A percentile compares a stretch with the other conserved stretches of the same genome.
Conservation (phyloP, 2,113 vertebrate genomes). For the Podarcis cretensis region DNA sequence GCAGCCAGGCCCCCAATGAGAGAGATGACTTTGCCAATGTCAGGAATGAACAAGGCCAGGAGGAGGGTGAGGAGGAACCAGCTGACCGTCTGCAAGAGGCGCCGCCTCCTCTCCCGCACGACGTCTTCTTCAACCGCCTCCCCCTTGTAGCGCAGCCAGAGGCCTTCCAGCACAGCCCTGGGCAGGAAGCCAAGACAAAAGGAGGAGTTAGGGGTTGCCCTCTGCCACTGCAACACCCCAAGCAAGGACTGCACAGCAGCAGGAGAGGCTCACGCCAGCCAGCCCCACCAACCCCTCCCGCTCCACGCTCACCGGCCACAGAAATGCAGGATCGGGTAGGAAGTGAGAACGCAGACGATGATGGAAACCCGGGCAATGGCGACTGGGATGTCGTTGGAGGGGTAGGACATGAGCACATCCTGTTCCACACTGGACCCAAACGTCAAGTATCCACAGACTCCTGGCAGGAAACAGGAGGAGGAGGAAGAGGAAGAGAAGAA, state of each 20-base stretch:
- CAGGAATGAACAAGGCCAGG: constrained; percentile 94
- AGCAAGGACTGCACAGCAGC: too few relatives aligned
- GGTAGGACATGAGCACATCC: constrained; percentile 94
- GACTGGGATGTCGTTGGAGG: constrained; percentile 89
- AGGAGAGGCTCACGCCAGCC: background rate
- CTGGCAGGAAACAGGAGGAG: constrained; percentile 65
- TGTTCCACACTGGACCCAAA: constrained; percentile 90
- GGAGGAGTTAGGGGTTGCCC: background rate
- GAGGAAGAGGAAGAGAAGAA: background rate
- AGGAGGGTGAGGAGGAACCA: constrained; percentile 93
- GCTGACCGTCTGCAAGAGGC: constrained; percentile 86
- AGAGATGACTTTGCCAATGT: constrained; percentile 95
- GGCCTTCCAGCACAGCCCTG: constrained; percentile 94
- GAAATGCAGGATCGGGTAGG: constrained; percentile 97
- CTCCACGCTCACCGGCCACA: constrained; percentile 85
- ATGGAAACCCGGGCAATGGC: constrained; percentile 94
- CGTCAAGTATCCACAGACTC: constrained; percentile 93
- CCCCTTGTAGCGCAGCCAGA: constrained; percentile 92
- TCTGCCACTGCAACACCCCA: background rate
- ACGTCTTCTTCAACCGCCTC: constrained; percentile 90
- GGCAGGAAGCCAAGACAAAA: background rate
- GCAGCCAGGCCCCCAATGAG: constrained; percentile 94
- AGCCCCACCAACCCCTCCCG: background rate
- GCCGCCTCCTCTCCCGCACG: constrained; percentile 83
- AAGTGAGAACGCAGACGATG: constrained; percentile 92